A percentile compares a stretch with the other conserved stretches of the same genome.
Conservation (phyloP, 35 echinoderm and acorn worm species). For the Ophiothrix spiculata region DNA sequence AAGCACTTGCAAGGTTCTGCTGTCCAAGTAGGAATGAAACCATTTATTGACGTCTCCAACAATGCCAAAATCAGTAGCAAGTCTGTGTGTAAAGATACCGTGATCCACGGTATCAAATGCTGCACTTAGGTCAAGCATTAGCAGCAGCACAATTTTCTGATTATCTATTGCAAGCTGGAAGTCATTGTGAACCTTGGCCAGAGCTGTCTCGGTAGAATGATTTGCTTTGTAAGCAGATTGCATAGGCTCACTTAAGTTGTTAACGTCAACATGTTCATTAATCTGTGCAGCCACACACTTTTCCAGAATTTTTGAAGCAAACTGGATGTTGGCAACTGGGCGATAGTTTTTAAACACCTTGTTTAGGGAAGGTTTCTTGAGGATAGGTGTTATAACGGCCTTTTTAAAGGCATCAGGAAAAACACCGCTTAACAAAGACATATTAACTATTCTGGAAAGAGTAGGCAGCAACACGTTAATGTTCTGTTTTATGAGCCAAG, state of each 20-base stretch:
- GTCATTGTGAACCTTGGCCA: constrained; percentile 11
- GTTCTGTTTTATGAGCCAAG: constrained; percentile 1
- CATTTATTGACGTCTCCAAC: too few relatives aligned
- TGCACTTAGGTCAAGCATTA: constrained; percentile 18
- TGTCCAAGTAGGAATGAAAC: too few relatives aligned
- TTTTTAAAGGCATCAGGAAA: neutral
- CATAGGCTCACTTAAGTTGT: constrained; percentile 19
- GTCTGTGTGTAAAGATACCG: constrained; percentile 15
- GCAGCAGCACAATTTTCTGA: constrained; percentile 19
- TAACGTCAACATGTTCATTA: neutral
- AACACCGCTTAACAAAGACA: neutral
- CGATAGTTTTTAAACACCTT: constrained; percentile 26
- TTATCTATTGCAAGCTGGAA: constrained; percentile 27
- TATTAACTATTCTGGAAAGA: constrained; percentile 2
- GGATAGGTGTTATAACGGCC: constrained; percentile 4
- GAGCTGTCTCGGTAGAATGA: constrained; percentile 46
- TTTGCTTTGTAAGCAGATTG: constrained; percentile 39
- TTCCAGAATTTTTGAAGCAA: neutral
- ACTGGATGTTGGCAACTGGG: constrained; percentile 2
- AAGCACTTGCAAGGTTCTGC: too few relatives aligned
- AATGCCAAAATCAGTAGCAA: too few relatives aligned
- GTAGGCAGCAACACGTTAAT: neutral
- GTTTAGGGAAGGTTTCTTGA: constrained; percentile 25
- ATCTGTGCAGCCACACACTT: neutral
- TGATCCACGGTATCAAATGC: constrained; percentile 44